These are phyloP conservation scores for Dendropsophus ebraccatus DNA, from an alignment of 2,113 vertebrate species.

Conservation along the genomic window DNA sequence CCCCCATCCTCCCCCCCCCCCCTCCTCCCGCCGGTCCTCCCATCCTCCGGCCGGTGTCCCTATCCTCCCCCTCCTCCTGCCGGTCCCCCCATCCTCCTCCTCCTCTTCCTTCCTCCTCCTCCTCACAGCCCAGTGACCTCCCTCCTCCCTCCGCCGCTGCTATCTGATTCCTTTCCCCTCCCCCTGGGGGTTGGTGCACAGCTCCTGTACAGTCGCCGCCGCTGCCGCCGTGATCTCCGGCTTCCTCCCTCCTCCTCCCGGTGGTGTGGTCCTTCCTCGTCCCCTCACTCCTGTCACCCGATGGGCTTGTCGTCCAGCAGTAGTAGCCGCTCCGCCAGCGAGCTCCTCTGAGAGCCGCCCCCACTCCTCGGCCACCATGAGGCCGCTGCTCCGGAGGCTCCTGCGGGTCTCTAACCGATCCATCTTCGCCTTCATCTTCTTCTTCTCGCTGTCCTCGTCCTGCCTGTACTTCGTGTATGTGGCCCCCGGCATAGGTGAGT, in stretches of 20 bases:
- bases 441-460: slow-evolving; percentile 94
- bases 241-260: not conserved
- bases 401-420: slow-evolving; percentile 92
- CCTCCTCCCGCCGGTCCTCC: no score
- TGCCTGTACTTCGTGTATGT: slow-evolving; percentile 96
- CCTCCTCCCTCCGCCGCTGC: slow-evolving; percentile 17
- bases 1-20: no score
- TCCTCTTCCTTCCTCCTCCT: slow-evolving; percentile 31
- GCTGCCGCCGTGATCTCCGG: not conserved
- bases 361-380: slow-evolving; percentile 66
- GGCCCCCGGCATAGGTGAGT: slow-evolving; percentile 93
- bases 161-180: slow-evolving; percentile 29
- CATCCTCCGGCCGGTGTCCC: no score
- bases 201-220: not conserved
- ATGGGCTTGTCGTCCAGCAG: slow-evolving; percentile 45
- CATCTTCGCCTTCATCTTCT: slow-evolving; percentile 91
- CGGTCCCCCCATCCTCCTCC: not conserved
- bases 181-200: slow-evolving; percentile 51
- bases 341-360: slow-evolving; percentile 46
- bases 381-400: slow-evolving; percentile 82
- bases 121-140: slow-evolving; percentile 28
- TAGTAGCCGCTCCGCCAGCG: slow-evolving; percentile 60
- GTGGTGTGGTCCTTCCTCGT: not conserved
- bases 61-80: not conserved
- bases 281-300: not conserved